These are phyloP conservation scores for Acanthornis magna DNA, from an alignment of 2,797 vertebrate genomes.

Conservation along the genomic window DNA sequence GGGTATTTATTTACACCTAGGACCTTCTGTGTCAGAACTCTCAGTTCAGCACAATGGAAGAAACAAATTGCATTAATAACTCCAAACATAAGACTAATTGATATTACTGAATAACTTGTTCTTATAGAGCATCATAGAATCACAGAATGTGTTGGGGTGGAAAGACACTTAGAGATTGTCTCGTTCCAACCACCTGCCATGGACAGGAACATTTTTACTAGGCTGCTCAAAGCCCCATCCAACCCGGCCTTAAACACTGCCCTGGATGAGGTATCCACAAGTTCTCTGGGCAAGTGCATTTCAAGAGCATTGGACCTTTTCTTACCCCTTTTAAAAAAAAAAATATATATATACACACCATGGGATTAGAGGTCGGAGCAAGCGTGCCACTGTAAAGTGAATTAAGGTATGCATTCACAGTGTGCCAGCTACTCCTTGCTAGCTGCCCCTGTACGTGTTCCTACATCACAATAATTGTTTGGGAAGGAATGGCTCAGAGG, in stretches of 20 bases:
- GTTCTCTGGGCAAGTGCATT: background rate
- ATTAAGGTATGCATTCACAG: background rate
- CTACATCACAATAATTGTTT: background rate
- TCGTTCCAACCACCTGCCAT: background rate
- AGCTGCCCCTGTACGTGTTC: accelerated
- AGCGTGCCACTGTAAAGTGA: background rate
- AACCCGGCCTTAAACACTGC: background rate
- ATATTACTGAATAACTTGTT: background rate
- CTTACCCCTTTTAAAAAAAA: background rate
- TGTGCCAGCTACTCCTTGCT: background rate
- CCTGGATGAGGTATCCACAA: background rate
- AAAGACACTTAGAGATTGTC: background rate
- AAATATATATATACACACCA: background rate
- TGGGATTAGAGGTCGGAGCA: background rate
- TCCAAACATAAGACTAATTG: background rate
- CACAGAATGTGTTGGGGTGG: background rate
- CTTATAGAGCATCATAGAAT: background rate
- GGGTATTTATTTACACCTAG: background rate
- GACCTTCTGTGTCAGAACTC: background rate
- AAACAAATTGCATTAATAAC: background rate
- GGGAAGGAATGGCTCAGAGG: background rate
- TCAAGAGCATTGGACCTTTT: background rate
- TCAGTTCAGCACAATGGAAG: background rate
- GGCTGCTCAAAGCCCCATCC: background rate
- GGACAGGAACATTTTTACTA: background rate